phyloP scores from a whole-genome alignment of 2,113 vertebrate genomes.

The Orthonyx spaldingii region DNA sequence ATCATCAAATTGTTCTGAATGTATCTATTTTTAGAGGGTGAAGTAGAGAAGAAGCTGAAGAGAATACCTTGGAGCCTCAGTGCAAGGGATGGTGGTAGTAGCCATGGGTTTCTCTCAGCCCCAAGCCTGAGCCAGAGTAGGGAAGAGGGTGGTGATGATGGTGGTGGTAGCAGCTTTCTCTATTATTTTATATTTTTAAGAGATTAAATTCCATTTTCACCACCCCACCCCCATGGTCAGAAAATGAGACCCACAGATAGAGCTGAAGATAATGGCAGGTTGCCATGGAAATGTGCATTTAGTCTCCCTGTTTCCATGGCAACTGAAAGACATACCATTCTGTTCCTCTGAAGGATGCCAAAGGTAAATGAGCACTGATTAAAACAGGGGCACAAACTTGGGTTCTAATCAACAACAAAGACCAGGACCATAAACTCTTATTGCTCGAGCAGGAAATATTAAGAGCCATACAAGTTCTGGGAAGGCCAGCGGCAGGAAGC shows the following conservation, averaged over 20 bases:
- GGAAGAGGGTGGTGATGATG: background rate
- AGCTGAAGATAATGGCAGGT: conserved; percentile 75
- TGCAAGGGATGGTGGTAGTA: background rate
- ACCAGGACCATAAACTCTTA: conserved; percentile 48
- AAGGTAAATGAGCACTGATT: conserved; percentile 76
- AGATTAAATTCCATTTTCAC: conserved; percentile 40
- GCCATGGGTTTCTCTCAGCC: background rate
- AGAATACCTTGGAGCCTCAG: background rate
- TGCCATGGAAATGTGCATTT: conserved; percentile 79
- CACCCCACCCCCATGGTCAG: conserved; percentile 52
- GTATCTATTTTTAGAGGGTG: conserved; percentile 36
- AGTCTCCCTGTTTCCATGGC: conserved; percentile 73
- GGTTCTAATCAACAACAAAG: conserved; percentile 61
- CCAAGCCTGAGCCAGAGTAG: background rate
- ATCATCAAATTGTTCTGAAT: conserved; percentile 21
- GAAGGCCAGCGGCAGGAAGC: background rate
- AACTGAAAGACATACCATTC: conserved; percentile 79
- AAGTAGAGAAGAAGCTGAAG: background rate
- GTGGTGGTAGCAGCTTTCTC: background rate
- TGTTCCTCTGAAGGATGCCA: conserved; percentile 76
- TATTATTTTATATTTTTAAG: background rate
- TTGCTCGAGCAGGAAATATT: conserved; percentile 45
- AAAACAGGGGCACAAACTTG: conserved; percentile 66
- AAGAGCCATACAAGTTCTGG: background rate
- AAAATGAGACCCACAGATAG: conserved; percentile 72